phyloP scores from a whole-genome alignment of 2,113 vertebrate species.

The Vimba vimba region DNA sequence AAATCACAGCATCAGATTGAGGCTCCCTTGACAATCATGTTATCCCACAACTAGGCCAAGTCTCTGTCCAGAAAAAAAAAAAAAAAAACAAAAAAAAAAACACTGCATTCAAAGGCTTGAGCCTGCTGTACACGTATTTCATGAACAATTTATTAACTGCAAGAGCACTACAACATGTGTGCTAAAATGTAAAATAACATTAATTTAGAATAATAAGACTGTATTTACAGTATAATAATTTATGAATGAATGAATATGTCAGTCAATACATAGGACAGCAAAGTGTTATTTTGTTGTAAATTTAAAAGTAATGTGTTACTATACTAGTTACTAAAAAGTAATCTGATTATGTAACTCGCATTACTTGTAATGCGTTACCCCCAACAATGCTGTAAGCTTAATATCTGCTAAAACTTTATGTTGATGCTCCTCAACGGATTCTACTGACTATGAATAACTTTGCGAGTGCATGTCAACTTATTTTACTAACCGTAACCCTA shows the following conservation, averaged over 20 bases:
- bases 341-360: too few relatives aligned
- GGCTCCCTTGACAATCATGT: neutral
- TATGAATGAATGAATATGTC: neutral
- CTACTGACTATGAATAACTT: neutral
- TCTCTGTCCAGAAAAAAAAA: neutral
- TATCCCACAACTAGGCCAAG: constrained; percentile 17
- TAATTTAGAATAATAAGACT: neutral
- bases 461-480: neutral
- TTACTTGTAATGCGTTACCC: too few relatives aligned
- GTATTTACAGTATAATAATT: neutral
- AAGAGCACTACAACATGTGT: neutral
- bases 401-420: neutral
- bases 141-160: neutral
- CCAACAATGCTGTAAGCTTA: neutral
- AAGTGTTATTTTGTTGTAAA: too few relatives aligned
- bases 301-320: too few relatives aligned
- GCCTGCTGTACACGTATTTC: neutral
- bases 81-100: neutral
- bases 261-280: too few relatives aligned
- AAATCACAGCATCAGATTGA: neutral
- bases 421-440: neutral
- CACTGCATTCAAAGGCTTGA: constrained; percentile 10
- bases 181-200: neutral
- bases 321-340: too few relatives aligned
- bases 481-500: neutral